phyloP scores from a whole-genome alignment of 1,140 invertebrate species.

The Ptiloglossa arizonensis region DNA sequence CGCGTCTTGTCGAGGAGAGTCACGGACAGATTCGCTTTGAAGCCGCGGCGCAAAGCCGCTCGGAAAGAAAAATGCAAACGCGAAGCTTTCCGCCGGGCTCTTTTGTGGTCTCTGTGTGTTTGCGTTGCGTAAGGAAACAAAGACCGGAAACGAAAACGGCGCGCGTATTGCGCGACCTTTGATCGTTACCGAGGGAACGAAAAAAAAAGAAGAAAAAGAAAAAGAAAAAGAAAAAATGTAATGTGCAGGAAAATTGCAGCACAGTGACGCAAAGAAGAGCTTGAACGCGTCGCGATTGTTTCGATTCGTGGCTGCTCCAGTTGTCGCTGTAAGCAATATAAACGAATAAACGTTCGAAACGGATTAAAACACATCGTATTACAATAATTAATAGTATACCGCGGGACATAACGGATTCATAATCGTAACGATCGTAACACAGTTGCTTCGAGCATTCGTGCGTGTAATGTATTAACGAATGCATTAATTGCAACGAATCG shows the following conservation, averaged over 20 bases:
- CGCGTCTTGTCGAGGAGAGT: background rate
- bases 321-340: too few relatives aligned
- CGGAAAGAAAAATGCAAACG: background rate
- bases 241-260: background rate
- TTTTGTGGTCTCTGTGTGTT: background rate
- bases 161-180: background rate
- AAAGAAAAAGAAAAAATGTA: background rate
- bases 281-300: background rate
- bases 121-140: constrained; percentile 5
- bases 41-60: background rate
- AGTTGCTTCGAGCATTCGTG: too few relatives aligned
- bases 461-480: too few relatives aligned
- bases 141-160: background rate
- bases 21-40: constrained; percentile 9
- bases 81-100: background rate
- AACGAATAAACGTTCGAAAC: too few relatives aligned
- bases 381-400: too few relatives aligned
- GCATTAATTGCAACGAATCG: too few relatives aligned
- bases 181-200: background rate
- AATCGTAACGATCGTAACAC: too few relatives aligned
- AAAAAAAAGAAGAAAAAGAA: too few relatives aligned
- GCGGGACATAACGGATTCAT: too few relatives aligned
- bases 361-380: too few relatives aligned
- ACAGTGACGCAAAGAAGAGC: background rate
- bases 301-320: too few relatives aligned